phyloP scores from a whole-genome alignment of 30 jellyfish, hydroid and myxozoan genomes.

The Aurelia coerulea region DNA sequence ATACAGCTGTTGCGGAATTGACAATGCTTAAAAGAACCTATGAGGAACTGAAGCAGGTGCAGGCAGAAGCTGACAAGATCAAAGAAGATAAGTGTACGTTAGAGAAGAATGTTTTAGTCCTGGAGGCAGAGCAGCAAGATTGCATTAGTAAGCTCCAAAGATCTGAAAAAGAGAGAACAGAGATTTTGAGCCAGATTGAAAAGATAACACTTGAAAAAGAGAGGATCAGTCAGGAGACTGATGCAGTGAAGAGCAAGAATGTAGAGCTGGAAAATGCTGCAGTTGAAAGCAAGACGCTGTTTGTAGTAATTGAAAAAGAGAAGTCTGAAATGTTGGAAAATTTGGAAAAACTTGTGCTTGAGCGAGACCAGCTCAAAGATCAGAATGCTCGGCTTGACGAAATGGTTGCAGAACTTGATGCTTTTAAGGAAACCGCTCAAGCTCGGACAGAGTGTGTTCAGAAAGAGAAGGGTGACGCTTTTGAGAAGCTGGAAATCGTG shows the following conservation, averaged over 20 bases:
- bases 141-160: background rate
- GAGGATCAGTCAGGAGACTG: background rate
- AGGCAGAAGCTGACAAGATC: conserved; percentile 2
- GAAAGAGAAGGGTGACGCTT: background rate
- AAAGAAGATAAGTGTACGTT: conserved; percentile 6
- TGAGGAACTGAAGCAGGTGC: conserved; percentile 23
- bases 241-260: conserved; percentile 4
- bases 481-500: too few species aligned
- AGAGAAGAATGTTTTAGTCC: conserved; percentile 3
- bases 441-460: background rate
- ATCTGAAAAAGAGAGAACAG: conserved; percentile 10
- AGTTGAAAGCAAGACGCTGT: conserved; percentile 1
- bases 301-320: conserved; percentile 1
- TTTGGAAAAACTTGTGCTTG: background rate
- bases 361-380: background rate
- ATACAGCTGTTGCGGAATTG: conserved; percentile 16
- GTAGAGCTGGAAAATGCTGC: conserved; percentile 34
- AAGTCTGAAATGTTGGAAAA: background rate
- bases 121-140: conserved; percentile 7
- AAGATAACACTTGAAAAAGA: conserved; percentile 2
- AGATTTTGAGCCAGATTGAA: conserved; percentile 13
- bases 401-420: background rate
- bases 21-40: too few species aligned
- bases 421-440: conserved; percentile 4
- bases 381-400: background rate